Percentiles rank a stretch among this genome's conserved stretches.
Conservation (phyloP, 2,888 invertebrate species). For the Periphyllus acericola region DNA sequence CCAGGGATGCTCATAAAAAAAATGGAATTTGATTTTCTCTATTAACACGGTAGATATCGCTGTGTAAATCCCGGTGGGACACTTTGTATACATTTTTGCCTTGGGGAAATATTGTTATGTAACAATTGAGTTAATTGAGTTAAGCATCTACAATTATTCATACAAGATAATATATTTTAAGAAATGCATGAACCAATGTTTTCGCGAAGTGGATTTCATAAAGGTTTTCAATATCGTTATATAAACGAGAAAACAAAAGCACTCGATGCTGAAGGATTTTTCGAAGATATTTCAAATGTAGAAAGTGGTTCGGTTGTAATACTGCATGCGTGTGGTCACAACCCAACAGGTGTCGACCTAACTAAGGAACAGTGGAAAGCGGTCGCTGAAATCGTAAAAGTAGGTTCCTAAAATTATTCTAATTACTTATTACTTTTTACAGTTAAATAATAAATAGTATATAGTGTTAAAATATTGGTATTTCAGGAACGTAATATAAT, state of each 20-base stretch:
- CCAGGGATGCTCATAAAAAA: no score
- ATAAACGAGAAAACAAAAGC: slow-evolving; percentile 80
- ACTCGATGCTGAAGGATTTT: slow-evolving; percentile 79
- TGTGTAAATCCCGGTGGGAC: no score
- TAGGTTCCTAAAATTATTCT: slow-evolving; percentile 65
- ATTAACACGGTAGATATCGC: no score
- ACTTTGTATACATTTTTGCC: no score
- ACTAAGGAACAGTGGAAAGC: slow-evolving; percentile 90
- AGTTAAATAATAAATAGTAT: background rate
- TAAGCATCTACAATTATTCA: no score
- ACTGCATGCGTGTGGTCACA: slow-evolving; percentile 96
- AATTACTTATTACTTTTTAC: background rate
- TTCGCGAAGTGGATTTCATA: slow-evolving; percentile 83
- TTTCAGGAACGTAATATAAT: slow-evolving; percentile 80
- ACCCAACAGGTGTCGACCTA: slow-evolving; percentile 98
- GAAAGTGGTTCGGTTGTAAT: slow-evolving; percentile 76
- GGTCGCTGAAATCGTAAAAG: slow-evolving; percentile 86
- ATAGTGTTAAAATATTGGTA: background rate
- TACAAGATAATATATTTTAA: slow-evolving; percentile 68
- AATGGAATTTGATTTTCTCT: no score
- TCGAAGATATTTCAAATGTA: slow-evolving; percentile 71
- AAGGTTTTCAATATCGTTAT: slow-evolving; percentile 86
- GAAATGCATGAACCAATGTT: slow-evolving; percentile 94
- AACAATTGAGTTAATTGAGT: no score
- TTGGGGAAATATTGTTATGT: no score